Conservation (phyloP, 2,888 invertebrate species). For the Nesidiocoris tenuis region DNA sequence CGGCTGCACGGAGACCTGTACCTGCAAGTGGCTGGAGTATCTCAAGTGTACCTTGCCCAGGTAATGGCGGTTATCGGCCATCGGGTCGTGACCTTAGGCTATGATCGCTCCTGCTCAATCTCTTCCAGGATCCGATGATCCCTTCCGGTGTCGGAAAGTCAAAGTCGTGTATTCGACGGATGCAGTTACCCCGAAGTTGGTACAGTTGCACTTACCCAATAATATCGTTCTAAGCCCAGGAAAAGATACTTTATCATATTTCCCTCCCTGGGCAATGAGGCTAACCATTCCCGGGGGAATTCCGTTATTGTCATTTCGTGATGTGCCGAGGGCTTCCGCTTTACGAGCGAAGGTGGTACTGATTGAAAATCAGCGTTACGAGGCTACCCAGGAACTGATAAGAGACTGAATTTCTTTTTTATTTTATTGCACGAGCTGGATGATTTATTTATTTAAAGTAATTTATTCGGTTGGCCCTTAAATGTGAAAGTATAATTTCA, state of each 20-base stretch:
- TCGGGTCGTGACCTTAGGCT: background rate
- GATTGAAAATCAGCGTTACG: too few species aligned
- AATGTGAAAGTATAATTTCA: too few species aligned
- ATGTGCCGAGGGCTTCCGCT: background rate
- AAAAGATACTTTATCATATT: too few species aligned
- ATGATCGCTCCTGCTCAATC: background rate
- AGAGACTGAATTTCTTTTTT: too few species aligned
- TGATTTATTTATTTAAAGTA: too few species aligned
- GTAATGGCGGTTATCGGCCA: background rate
- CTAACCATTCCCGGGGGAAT: too few species aligned
- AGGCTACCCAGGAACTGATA: too few species aligned
- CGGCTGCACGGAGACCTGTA: background rate
- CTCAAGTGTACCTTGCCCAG: background rate
- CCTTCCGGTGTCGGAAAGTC: background rate
- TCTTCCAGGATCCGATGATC: background rate
- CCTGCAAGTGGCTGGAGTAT: background rate
- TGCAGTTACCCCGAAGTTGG: background rate
- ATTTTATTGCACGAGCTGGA: too few species aligned
- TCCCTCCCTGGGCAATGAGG: too few species aligned
- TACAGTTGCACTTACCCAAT: background rate
- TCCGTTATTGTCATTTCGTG: background rate
- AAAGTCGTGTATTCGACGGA: background rate
- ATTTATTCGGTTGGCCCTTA: too few species aligned
- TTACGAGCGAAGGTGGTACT: too few species aligned
- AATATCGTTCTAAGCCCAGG: too few species aligned